Base-by-base conservation (phyloP, 2,888 invertebrate genomes). In the Phragmatobia fuliginosa region DNA sequence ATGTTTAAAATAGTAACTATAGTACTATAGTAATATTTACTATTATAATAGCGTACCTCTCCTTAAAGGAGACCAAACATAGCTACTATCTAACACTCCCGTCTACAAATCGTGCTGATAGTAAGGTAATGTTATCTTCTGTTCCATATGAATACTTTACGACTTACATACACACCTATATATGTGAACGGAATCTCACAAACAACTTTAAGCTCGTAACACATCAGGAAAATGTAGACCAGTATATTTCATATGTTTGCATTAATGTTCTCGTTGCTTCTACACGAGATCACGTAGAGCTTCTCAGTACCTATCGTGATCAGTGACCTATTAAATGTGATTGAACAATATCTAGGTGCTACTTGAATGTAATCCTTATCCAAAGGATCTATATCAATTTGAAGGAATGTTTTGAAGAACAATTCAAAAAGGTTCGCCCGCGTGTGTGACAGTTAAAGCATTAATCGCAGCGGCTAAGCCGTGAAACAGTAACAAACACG, bases 101-200 rank as follows among this genome's bases (percentile, higher is more conserved):
- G 28, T 28, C 36, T 28, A 62, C 38, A 38, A 38, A 8, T 41
- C 41, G 0, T 16, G 5, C 7, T 4, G 16, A 31, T 41, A 62
- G 41, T 10, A 28, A 41, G 10, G 62, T 62, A 33, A 28, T 62
- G 28, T 10, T 62, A 62, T 62, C 28, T 62, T 62, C 18, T 21
- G 5, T 62, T 62, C 28, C 21, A 62, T 21, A 33, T 62, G 67
- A 67, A 67, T 67, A 36, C 49, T 61, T 36, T 72, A 69, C 75
- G 77, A 76, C 73, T 75, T 77, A 81, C 78, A 78, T 62, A 56
- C 7, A 5, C 5, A 41, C 3, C 41, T 21, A 41, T 14, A 52
- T 28, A 62, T 62, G 62, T 41, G 41, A 38, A 25, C 18, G 61
- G 38, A 62, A 41, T 62, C 28, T 62, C 62, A 62, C 11, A 31